Evolutionary conservation across 2,113 vertebrate genomes (phyloP), one percentile per base, ranked within the genome.

Genomic region (Rana temporaria): DNA sequence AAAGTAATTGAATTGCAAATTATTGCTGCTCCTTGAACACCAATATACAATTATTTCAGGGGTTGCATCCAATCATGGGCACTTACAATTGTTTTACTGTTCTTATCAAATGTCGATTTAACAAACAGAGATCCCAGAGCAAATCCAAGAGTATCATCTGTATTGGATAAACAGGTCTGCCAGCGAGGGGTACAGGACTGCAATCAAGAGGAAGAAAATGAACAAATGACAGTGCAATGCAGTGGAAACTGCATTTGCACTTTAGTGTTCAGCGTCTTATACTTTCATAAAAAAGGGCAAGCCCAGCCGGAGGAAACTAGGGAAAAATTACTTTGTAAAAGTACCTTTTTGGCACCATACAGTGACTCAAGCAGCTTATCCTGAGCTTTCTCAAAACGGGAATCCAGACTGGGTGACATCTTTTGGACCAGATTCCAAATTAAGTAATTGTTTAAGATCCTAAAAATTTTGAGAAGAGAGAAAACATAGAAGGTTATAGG

Each of bases 381-480:
- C 87, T 99, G 96, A 56, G 98, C 98, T 0, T 96, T 94, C 85
- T 99, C 98, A 0, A 99, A 99, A 84, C 97, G 96, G 65, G 94
- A 96, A 84, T 99, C 98, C 72, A 99, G 87, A 86, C 96, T 99
- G 9, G 94, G 93, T 0, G 94, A 96, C 0, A 94, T 96, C 89
- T 99, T 99, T 91, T 97, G 96, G 18, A 98, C 96, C 90, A 99
- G 86, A 56, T 97, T 99, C 98, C 98, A 99, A 78, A 99, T 96
- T 92, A 99, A 92, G 90, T 99, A 99, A 91, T 97, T 99, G 89
- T 99, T 99, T 81, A 99, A 85, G 85, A 98, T 9, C 38, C 98
- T 99, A 84, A n/a, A 75, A 75, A 14, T 48, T 11, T 0, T 0
- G 34, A 34, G 6, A 19, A 6, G 34, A 34, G 4, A 8, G 14